Evolutionary conservation across 1,140 invertebrate genomes (phyloP).

Genomic region (Drosophila micromelanica): DNA sequence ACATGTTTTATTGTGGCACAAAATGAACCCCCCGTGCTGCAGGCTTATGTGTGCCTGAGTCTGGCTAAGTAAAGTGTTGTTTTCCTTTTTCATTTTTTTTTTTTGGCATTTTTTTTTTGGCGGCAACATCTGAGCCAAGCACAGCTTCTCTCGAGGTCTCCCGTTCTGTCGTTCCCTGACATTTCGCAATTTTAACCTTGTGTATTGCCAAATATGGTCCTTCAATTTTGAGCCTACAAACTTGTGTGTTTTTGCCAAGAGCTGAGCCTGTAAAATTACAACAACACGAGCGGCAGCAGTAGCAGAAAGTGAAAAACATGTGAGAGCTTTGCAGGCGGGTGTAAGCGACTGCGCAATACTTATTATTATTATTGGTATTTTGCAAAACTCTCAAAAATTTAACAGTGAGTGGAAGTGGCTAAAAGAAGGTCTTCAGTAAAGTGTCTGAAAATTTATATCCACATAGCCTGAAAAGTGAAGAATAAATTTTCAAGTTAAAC

Average conservation of each 20-base stretch:
- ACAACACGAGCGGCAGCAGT: too few species aligned
- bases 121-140: constrained; percentile 1
- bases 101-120: too few species aligned
- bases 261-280: constrained; percentile 52
- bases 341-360: too few species aligned
- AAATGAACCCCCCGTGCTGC: constrained; percentile 19
- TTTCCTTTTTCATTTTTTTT: background rate
- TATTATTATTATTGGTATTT: too few species aligned
- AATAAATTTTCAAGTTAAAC: too few species aligned
- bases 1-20: constrained; percentile 40
- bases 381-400: too few species aligned
- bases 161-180: constrained; percentile 55
- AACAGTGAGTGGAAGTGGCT: too few species aligned
- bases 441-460: too few species aligned
- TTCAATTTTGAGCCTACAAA: constrained; percentile 80
- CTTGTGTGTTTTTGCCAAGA: constrained; percentile 47
- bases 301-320: background rate
- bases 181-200: constrained; percentile 72
- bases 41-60: constrained; percentile 17
- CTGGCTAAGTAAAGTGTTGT: constrained; percentile 36
- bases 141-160: constrained; percentile 54
- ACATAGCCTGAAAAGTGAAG: too few species aligned
- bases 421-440: too few species aligned
- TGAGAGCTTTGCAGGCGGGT: too few species aligned
- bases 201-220: constrained; percentile 76